A percentile compares a stretch with the other conserved stretches of the same genome.
These are phyloP conservation scores for Hipparchia semele DNA, from an alignment of 2,888 invertebrate species.

Conservation along the genomic window DNA sequence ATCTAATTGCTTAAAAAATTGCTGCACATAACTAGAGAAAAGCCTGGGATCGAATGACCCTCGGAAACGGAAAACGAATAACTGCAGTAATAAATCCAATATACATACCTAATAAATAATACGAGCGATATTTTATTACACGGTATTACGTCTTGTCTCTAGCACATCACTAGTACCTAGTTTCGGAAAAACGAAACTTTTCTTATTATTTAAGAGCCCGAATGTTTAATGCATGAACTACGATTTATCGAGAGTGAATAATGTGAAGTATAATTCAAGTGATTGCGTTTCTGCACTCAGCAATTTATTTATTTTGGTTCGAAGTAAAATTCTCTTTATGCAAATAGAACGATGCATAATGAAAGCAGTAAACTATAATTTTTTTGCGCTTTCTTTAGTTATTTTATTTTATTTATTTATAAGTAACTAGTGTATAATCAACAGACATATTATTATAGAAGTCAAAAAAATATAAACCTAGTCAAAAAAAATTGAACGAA, in stretches of 20 bases:
- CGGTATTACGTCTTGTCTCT: neutral
- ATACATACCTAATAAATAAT: neutral
- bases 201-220: slow-evolving; percentile 78
- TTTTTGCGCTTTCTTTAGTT: neutral
- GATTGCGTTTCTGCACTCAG: slow-evolving; percentile 61
- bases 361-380: neutral
- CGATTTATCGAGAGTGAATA: slow-evolving; percentile 71
- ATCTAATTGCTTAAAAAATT: too few relatives aligned
- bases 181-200: slow-evolving; percentile 62
- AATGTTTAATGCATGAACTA: slow-evolving; percentile 77
- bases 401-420: neutral
- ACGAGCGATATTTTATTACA: neutral
- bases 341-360: slow-evolving; percentile 17
- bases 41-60: too few relatives aligned
- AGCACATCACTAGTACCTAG: slow-evolving; percentile 6
- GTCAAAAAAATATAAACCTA: neutral
- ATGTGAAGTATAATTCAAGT: slow-evolving; percentile 62
- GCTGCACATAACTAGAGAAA: too few relatives aligned
- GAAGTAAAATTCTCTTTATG: slow-evolving; percentile 21
- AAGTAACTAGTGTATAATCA: neutral
- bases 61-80: too few relatives aligned
- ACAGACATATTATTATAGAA: neutral
- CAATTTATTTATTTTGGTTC: slow-evolving; percentile 39
- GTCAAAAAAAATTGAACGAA: too few relatives aligned
- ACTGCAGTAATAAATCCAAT: too few relatives aligned